Conservation (phyloP, 2,113 vertebrate genomes). For the Ondatra zibethicus region DNA sequence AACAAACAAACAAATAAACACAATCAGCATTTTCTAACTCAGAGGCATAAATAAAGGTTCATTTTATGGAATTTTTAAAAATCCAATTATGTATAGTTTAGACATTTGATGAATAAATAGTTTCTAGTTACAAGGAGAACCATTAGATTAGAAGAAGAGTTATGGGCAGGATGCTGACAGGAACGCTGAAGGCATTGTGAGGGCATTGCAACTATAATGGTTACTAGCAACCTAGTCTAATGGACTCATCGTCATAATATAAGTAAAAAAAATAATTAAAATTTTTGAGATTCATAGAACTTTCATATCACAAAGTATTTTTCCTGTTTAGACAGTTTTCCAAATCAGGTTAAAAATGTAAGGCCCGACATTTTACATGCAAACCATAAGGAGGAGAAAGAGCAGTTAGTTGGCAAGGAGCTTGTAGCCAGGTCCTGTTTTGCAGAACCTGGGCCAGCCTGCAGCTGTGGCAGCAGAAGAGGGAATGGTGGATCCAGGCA, state of each 20-base stretch:
- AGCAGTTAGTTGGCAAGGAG: not conserved
- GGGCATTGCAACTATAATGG: not conserved
- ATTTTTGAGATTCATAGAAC: not conserved
- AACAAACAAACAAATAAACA: not conserved
- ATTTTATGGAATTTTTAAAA: not conserved
- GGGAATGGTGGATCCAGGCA: not conserved
- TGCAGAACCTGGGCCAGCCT: not conserved
- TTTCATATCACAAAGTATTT: not conserved
- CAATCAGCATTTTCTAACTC: not conserved
- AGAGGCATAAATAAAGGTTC: not conserved
- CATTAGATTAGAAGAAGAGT: not conserved
- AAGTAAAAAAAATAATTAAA: not conserved
- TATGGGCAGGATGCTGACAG: not conserved
- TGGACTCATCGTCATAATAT: not conserved
- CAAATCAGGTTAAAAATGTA: slow-evolving; percentile 13
- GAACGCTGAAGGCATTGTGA: not conserved
- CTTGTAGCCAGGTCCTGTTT: accelerated
- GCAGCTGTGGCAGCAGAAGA: not conserved
- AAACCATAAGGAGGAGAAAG: not conserved
- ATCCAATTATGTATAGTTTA: not conserved
- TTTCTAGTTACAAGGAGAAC: not conserved
- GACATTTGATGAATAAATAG: not conserved
- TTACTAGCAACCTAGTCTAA: not conserved
- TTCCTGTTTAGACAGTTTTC: slow-evolving; percentile 21
- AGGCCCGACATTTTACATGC: not conserved